Conservation (phyloP, 1,140 invertebrate species). For the Eriocheir sinensis region DNA sequence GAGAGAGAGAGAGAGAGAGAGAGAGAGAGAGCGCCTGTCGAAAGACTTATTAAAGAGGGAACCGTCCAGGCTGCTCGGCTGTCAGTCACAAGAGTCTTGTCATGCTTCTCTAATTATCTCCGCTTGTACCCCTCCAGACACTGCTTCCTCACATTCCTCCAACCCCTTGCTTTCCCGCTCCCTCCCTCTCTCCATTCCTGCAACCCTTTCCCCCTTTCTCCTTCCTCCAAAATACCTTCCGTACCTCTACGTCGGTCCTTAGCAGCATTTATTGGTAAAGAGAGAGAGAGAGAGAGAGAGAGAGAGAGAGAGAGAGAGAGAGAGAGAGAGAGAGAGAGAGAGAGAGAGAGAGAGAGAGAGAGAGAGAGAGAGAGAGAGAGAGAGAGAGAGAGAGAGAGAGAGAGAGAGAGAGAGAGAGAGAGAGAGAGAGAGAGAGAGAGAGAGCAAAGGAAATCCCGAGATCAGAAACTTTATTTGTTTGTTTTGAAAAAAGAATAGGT, state of each 20-base stretch:
- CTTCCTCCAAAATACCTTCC: neutral
- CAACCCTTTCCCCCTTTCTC: neutral
- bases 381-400: neutral
- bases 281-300: neutral
- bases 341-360: conserved; percentile 34
- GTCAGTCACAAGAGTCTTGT: conserved; percentile 1
- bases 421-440: neutral
- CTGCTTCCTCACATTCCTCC: neutral
- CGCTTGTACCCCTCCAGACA: neutral
- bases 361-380: conserved; percentile 13
- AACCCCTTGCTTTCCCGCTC: no score
- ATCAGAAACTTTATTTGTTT: no score
- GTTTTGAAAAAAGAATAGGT: no score
- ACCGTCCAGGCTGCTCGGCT: neutral
- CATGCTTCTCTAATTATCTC: neutral
- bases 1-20: conserved; percentile 42
- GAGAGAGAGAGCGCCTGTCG: neutral
- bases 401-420: neutral
- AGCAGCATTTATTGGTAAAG: neutral
- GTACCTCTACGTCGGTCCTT: neutral
- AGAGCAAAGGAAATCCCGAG: neutral
- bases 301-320: conserved; percentile 54
- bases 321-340: conserved; percentile 54
- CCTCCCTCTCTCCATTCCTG: neutral
- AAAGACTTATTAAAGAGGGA: neutral